Base-by-base conservation (phyloP, 2,797 vertebrate species). In the Pempheris klunzingeri region DNA sequence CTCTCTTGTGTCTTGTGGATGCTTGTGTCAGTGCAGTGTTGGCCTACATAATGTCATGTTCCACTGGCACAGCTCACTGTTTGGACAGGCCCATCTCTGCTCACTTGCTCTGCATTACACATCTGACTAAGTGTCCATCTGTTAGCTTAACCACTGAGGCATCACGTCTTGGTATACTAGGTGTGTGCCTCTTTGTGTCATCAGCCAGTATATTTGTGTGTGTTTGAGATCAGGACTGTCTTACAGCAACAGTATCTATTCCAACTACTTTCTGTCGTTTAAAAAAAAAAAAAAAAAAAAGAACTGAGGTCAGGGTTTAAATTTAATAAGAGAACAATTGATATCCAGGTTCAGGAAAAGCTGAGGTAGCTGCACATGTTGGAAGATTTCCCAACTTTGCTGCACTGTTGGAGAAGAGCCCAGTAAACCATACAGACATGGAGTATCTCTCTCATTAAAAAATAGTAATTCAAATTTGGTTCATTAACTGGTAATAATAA, bases 101-200 rank as follows among this genome's bases (percentile, higher is more conserved):
- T 76, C 58, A 41, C 63, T 71, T 81, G 78, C 68, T 69, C 64
- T 68, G 74, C 72, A 80, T 85, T 70, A 83, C 73, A 81, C 77
- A 68, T 78, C 72, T 80, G 63, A 74, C 58, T 61, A 75, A 54
- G 46, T 63, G 66, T 74, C 72, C 60, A 76, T 78, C 64, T 77
- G 78, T 77, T 67, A 36, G 24, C 55, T 64, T 9, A 39, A 67
- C 60, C 52, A 71, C 58, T 58, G 62, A 79, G 60, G 46, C 75
- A 26, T 52, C 34, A 28, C 43, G 46, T 47, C 18, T 41, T 10
- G 59, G 46, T 46, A 41, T 55, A 17, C 13, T 1, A 43, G 30
- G 57, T 64, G 41, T 44, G 22, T 30, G 54, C 26, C 8, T 41
- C 58, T 59, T 59, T 52, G 50, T 64, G 60, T 73, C 47, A n/a